Evolutionary conservation across 2,797 vertebrate species (phyloP), one percentile per base, ranked within the genome.

Genomic region (Protosalanx chinensis): DNA sequence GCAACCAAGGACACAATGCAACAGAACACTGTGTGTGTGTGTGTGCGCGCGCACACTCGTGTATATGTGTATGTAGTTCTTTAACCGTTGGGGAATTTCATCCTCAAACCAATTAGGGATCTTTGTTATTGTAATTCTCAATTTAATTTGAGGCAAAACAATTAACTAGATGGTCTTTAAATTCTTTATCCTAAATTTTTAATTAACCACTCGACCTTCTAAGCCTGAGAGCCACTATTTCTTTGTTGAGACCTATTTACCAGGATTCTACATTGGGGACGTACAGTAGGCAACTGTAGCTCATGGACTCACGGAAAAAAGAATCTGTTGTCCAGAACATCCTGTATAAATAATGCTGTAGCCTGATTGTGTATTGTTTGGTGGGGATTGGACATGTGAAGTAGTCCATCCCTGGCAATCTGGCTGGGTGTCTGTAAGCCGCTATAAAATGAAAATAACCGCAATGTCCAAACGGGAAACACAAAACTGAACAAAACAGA

Each of bases 41-140:
- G 33, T 35, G 6, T 35, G 33, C 6, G 6, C 12, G 37, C 12
- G 37, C 6, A 2, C 12, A 10, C 12, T 8, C 12, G 37, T 46
- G 41, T 46, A 12, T 46, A 12, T 46, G 41, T 46, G 10, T 46
- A 12, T 46, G 41, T 46, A 46, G 41, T 46, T 12, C 16, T 64
- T 72, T 78, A 78, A 85, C 79, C 77, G 59, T 78, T 71, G 10
- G 33, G 81, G 82, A 83, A 87, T 85, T 79, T 82, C 79, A 70
- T 80, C 80, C 81, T 85, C 79, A 59, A 81, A 84, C 82, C 85
- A 89, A 90, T 91, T 90, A 87, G 84, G 86, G 77, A 76, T 84
- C 79, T 72, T 57, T 6, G 65, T 46, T 72, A 78, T 85, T 84
- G 82, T 84, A 74, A 77, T 79, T 78, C 79, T 85, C 73, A 73